phyloP scores from a whole-genome alignment of 2,888 invertebrate species.

The Cephus nigrinus region DNA sequence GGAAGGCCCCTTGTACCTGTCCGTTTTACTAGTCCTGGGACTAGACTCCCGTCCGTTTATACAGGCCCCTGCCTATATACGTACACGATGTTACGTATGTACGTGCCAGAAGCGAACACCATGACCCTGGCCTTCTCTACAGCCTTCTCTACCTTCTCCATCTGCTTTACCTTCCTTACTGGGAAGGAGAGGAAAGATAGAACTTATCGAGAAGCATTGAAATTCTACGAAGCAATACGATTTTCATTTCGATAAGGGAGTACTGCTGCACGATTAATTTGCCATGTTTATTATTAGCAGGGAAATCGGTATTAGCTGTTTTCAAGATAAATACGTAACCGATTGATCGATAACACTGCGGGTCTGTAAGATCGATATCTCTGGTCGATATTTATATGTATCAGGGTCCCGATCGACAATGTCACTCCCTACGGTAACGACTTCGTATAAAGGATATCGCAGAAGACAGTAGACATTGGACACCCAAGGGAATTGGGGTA shows the following conservation, averaged over 20 bases:
- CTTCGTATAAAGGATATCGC: conserved; percentile 41
- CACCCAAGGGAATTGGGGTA: not conserved
- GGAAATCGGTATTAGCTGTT: conserved; percentile 39
- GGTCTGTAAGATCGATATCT: conserved; percentile 43
- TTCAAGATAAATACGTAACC: not conserved
- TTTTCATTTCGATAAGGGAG: conserved; percentile 27
- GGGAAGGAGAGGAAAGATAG: not conserved
- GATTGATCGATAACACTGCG: conserved; percentile 19
- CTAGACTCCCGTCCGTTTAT: not conserved
- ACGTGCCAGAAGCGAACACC: not conserved
- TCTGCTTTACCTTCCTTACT: not conserved
- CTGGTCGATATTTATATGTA: conserved; percentile 20
- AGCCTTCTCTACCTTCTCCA: not conserved
- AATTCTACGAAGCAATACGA: not conserved
- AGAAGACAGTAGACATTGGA: not conserved
- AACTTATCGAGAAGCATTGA: not conserved
- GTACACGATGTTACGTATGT: not conserved
- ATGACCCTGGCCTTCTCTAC: not conserved
- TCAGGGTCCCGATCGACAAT: conserved; percentile 30
- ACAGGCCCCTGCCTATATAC: not conserved
- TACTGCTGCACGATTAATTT: conserved; percentile 53
- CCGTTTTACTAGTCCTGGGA: not conserved
- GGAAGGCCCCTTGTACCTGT: not conserved
- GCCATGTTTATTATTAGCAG: conserved; percentile 39
- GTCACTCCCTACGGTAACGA: conserved; percentile 33